phyloP scores from a whole-genome alignment of 2,888 invertebrate species.

The Thelaira solivaga region DNA sequence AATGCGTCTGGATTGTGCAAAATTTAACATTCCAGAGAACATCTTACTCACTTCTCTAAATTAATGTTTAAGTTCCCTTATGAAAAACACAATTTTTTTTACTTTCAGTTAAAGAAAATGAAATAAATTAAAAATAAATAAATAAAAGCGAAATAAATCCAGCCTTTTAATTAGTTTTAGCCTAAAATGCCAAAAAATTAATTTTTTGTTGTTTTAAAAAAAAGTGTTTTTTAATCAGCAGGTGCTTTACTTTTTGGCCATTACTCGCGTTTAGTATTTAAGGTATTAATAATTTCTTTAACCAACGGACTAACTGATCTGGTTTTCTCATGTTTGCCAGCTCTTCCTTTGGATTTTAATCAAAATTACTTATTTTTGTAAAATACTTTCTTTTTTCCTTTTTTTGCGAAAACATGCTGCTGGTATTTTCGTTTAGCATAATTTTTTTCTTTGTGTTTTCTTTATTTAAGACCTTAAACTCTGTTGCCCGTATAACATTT shows the following conservation, averaged over 20 bases:
- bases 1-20: no score
- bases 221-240: no score
- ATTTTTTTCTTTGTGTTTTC: neutral
- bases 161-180: neutral
- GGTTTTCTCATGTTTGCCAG: neutral
- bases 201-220: no score
- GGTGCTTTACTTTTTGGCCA: neutral
- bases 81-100: no score
- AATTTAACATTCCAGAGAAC: no score
- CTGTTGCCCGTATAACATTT: slow-evolving; percentile 19
- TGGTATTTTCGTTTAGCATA: neutral
- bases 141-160: no score
- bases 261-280: neutral
- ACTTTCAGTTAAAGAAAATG: no score
- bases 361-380: slow-evolving; percentile 10
- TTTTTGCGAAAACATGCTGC: neutral
- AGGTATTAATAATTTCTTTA: neutral
- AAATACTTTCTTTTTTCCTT: neutral
- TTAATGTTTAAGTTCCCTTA: no score
- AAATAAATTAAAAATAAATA: no score
- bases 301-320: neutral
- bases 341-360: slow-evolving; percentile 20
- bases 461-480: slow-evolving; percentile 18
- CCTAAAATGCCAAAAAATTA: neutral
- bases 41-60: no score